These are phyloP conservation scores for Lepus europaeus DNA, from an alignment of 2,113 vertebrate species.

Conservation along the genomic window DNA sequence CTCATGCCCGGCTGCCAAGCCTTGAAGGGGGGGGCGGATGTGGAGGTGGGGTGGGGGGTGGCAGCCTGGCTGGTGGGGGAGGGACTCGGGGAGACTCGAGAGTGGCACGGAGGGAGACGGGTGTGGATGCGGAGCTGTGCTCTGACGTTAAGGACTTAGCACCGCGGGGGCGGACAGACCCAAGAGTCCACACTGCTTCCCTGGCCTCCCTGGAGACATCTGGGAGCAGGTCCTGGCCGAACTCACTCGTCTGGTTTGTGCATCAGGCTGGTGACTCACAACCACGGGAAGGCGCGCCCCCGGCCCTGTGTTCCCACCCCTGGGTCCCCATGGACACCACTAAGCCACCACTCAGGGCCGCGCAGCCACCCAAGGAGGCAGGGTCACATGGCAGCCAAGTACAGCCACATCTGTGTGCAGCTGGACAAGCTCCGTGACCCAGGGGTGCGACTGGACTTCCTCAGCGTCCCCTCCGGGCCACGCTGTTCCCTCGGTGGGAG, in stretches of 20 bases:
- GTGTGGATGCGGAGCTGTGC: too few relatives aligned
- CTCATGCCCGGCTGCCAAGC: background rate
- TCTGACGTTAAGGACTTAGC: background rate
- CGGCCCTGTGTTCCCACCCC: background rate
- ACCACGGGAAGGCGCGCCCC: background rate
- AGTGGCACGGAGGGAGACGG: background rate
- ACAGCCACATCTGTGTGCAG: conserved; percentile 65
- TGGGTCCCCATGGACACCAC: background rate
- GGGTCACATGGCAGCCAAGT: conserved; percentile 59
- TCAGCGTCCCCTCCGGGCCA: conserved; percentile 28
- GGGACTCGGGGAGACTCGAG: background rate
- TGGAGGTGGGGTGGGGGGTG: background rate
- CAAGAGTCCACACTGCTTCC: too few relatives aligned
- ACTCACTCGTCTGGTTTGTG: too few relatives aligned
- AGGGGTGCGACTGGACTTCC: conserved; percentile 25
- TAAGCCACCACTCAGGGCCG: conserved; percentile 42
- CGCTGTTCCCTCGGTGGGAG: conserved; percentile 35
- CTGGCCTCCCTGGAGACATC: too few relatives aligned
- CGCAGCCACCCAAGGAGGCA: conserved; percentile 6
- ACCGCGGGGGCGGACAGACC: background rate
- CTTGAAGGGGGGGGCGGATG: rapidly evolving
- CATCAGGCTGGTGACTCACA: conserved; percentile 46
- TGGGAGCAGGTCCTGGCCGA: too few relatives aligned
- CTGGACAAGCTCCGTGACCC: conserved; percentile 63
- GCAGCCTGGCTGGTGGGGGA: background rate